phyloP scores from a whole-genome alignment of 2,113 vertebrate species.

The Eubucco bourcierii region DNA sequence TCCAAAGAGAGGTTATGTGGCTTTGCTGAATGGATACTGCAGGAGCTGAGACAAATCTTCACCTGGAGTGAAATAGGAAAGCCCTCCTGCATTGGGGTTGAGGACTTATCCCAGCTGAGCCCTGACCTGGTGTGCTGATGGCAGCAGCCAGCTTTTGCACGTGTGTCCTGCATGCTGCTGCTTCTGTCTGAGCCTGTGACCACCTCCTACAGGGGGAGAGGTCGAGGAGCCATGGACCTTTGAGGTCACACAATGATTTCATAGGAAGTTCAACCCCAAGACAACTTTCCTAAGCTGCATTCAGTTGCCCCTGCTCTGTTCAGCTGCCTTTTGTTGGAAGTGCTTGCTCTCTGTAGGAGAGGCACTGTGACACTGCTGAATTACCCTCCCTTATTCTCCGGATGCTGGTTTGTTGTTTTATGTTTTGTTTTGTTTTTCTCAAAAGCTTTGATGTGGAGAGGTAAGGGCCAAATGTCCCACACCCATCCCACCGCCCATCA shows the following conservation, averaged over 20 bases:
- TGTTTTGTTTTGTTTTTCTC: not conserved
- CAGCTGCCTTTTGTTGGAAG: conserved; percentile 77
- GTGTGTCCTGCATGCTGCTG: not conserved
- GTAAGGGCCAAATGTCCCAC: not conserved
- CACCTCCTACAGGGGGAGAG: not conserved
- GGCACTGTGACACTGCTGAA: conserved; percentile 44
- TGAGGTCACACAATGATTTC: conserved; percentile 18
- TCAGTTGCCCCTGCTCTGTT: conserved; percentile 57
- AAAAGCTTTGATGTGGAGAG: conserved; percentile 18
- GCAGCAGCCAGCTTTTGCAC: not conserved
- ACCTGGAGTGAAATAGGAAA: not conserved
- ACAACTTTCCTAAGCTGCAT: conserved; percentile 66
- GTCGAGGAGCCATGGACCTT: not conserved
- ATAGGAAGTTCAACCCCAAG: conserved; percentile 36
- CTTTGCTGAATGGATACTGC: not conserved
- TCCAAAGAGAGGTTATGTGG: not conserved
- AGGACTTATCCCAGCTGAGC: not conserved
- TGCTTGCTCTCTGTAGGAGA: conserved; percentile 37
- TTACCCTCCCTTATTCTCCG: conserved; percentile 70
- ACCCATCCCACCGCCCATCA: not conserved
- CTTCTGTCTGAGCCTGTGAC: not conserved
- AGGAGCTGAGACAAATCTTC: not conserved
- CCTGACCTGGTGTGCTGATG: accelerated
- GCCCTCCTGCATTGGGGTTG: not conserved
- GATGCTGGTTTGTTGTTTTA: not conserved